Conservation (phyloP, 64 coral and sea anemone species). For the Stylophora pistillata region DNA sequence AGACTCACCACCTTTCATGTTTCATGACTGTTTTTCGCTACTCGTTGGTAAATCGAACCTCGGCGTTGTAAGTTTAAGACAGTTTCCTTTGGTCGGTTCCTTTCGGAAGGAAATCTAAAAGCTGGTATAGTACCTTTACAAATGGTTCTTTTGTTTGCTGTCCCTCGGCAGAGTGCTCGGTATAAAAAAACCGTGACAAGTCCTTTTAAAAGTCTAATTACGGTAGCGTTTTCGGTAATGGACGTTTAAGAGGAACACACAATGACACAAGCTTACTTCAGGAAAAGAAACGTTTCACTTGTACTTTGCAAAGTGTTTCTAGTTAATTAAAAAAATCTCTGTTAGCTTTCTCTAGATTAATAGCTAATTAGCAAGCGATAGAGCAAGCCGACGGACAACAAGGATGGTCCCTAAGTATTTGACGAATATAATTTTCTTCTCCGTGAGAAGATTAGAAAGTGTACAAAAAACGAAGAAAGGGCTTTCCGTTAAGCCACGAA, state of each 20-base stretch:
- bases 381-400: conserved; percentile 75
- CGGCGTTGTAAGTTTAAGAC: background rate
- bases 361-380: conserved; percentile 87
- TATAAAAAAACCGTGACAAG: background rate
- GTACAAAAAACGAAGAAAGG: conserved; percentile 1
- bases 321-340: conserved; percentile 99
- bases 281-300: conserved; percentile 16
- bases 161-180: background rate
- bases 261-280: conserved; percentile 34
- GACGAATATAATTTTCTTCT: conserved; percentile 60
- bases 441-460: conserved; percentile 55
- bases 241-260: conserved; percentile 28
- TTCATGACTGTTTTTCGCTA: background rate
- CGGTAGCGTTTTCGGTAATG: background rate
- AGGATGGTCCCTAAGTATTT: conserved; percentile 49
- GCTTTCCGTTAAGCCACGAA: conserved; percentile 1
- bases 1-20: background rate
- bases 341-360: conserved; percentile 94
- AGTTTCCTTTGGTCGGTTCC: background rate
- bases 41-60: background rate
- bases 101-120: conserved; percentile 23
- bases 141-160: conserved; percentile 19
- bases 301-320: conserved; percentile 84
- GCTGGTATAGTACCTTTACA: background rate
- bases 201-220: conserved; percentile 32